Conservation (phyloP, 2,113 vertebrate genomes). For the Chloropsis cyanopogon region DNA sequence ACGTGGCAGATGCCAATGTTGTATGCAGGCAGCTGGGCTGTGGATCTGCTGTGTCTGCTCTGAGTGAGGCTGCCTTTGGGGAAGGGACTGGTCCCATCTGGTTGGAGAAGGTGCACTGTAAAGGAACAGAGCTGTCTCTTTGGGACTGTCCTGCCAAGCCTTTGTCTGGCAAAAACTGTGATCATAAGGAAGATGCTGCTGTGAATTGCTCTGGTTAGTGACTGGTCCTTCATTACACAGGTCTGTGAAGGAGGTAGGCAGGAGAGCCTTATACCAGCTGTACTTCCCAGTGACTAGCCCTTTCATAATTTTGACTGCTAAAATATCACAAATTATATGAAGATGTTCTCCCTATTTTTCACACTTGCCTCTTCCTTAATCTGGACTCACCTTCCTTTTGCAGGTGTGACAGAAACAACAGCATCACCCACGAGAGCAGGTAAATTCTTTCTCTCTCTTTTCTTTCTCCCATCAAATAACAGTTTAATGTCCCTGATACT, state of each 20-base stretch:
- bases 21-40: slow-evolving; percentile 52
- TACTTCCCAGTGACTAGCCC: background rate
- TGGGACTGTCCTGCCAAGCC: slow-evolving; percentile 52
- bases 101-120: slow-evolving; percentile 67
- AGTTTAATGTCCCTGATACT: background rate
- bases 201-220: slow-evolving; percentile 71
- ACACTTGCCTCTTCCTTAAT: background rate
- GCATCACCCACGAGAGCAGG: background rate
- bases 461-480: background rate
- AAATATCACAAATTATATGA: background rate
- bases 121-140: slow-evolving; percentile 58
- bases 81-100: slow-evolving; percentile 61
- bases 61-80: slow-evolving; percentile 50
- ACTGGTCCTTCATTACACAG: background rate
- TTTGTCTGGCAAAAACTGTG: slow-evolving; percentile 27
- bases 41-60: slow-evolving; percentile 44
- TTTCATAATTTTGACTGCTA: background rate
- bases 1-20: background rate
- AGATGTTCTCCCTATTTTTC: background rate
- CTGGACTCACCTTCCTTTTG: background rate
- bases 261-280: background rate
- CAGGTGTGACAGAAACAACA: slow-evolving; percentile 20
- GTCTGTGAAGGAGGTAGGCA: background rate
- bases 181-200: slow-evolving; percentile 65
- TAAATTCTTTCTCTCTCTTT: background rate